These are phyloP conservation scores for Apamea crenata DNA, from an alignment of 2,888 invertebrate genomes.

Conservation along the genomic window DNA sequence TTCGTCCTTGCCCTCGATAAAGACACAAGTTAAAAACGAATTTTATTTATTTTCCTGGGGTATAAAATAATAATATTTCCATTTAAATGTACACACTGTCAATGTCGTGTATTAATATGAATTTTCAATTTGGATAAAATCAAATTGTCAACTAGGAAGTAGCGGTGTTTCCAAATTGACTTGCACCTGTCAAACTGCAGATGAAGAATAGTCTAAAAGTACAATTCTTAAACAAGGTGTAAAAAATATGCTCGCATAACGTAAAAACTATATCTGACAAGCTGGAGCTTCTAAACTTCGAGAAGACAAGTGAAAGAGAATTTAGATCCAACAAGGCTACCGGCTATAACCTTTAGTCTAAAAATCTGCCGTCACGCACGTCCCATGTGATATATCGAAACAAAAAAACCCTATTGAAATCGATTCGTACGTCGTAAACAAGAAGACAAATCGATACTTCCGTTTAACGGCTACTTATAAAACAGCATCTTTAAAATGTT, in stretches of 20 bases:
- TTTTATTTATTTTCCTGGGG: slow-evolving; percentile 55
- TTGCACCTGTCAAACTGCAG: background rate
- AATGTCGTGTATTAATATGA: slow-evolving; percentile 43
- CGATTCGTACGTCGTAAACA: slow-evolving; percentile 42
- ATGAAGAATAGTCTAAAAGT: background rate
- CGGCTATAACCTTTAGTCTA: slow-evolving; percentile 9
- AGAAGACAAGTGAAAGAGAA: background rate
- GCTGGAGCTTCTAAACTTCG: background rate
- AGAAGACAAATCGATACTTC: slow-evolving; percentile 50
- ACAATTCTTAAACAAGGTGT: background rate
- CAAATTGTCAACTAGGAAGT: slow-evolving; percentile 43
- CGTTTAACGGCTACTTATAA: slow-evolving; percentile 55
- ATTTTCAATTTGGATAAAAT: slow-evolving; percentile 26
- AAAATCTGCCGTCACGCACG: slow-evolving; percentile 4
- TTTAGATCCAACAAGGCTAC: background rate
- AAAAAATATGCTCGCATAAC: background rate
- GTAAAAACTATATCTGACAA: background rate
- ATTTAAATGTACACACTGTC: slow-evolving; percentile 23
- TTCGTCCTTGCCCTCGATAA: slow-evolving; percentile 61
- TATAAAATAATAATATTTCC: slow-evolving; percentile 36
- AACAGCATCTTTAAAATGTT: slow-evolving; percentile 41
- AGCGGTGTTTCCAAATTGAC: slow-evolving; percentile 22
- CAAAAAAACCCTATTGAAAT: slow-evolving; percentile 37
- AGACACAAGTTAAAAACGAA: slow-evolving; percentile 44
- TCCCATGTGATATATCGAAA: slow-evolving; percentile 23